phyloP scores from a whole-genome alignment of 2,113 vertebrate species.

The Phodopus roborovskii region DNA sequence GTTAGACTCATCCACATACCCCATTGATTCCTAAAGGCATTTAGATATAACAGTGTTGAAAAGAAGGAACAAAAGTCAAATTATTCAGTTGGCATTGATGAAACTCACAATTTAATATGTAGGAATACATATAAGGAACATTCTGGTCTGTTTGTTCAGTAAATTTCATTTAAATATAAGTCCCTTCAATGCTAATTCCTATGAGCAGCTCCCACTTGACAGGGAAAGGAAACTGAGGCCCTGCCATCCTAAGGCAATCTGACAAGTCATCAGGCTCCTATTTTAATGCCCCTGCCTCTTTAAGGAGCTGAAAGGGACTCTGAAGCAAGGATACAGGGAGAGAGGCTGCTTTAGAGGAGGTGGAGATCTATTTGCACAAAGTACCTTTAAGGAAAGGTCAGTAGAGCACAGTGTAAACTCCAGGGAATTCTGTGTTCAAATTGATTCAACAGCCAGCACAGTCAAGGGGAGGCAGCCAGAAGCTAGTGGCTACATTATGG shows the following conservation, averaged over 20 bases:
- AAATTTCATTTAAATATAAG: neutral
- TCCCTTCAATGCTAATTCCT: neutral
- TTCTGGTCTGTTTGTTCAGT: neutral
- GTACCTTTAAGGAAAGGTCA: constrained; percentile 15
- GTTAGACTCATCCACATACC: neutral
- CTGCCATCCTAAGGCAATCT: neutral
- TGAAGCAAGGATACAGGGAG: neutral
- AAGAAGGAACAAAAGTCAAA: neutral
- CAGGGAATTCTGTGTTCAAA: constrained; percentile 40
- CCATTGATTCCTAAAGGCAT: neutral
- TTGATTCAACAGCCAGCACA: neutral
- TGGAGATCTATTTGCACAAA: neutral
- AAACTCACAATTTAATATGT: neutral
- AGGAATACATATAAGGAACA: neutral
- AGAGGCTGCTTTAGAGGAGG: neutral
- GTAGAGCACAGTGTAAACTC: neutral
- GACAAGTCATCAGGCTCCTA: neutral
- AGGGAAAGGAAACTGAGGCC: neutral
- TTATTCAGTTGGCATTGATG: neutral
- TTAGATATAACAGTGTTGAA: neutral
- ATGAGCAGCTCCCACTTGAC: neutral
- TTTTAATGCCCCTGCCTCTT: neutral
- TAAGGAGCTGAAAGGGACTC: neutral
- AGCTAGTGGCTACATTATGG: neutral
- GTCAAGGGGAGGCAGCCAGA: neutral